These are phyloP conservation scores for Tridacna gigas DNA, from an alignment of 2,888 invertebrate species.

Conservation along the genomic window DNA sequence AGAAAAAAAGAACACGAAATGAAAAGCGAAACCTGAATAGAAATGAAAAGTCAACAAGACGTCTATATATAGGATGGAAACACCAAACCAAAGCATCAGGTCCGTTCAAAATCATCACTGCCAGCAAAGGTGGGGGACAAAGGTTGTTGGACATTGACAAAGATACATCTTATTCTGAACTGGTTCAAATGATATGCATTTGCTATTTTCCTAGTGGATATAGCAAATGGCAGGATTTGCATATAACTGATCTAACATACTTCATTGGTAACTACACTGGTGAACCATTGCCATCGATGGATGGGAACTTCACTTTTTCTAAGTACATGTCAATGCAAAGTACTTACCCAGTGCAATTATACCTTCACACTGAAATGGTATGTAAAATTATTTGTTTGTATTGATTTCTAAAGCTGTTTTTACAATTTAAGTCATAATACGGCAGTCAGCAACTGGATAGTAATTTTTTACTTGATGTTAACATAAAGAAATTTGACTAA, in stretches of 20 bases:
- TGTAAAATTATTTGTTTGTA: background rate
- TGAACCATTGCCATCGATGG: slow-evolving; percentile 33
- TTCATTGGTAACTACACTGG: slow-evolving; percentile 36
- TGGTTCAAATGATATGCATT: background rate
- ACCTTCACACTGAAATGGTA: background rate
- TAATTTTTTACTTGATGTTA: too few species aligned
- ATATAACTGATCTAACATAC: slow-evolving; percentile 27
- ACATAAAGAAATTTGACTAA: too few species aligned
- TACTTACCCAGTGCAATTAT: background rate
- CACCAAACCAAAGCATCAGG: slow-evolving; percentile 23
- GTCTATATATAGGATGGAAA: slow-evolving; percentile 6
- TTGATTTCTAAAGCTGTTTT: too few species aligned
- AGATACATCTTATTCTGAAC: background rate
- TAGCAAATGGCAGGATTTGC: slow-evolving; percentile 34
- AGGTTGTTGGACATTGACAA: slow-evolving; percentile 18
- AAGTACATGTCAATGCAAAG: slow-evolving; percentile 22
- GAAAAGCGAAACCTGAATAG: background rate
- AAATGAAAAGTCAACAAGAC: background rate
- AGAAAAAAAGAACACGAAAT: background rate
- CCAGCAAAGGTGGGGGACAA: slow-evolving; percentile 34
- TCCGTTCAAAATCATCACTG: slow-evolving; percentile 31
- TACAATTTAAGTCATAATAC: too few species aligned
- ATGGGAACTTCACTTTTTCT: slow-evolving; percentile 18
- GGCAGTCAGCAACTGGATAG: too few species aligned
- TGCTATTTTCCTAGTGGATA: background rate